Base-by-base conservation (phyloP, 2,113 vertebrate genomes). In the Malurus cyaneus region DNA sequence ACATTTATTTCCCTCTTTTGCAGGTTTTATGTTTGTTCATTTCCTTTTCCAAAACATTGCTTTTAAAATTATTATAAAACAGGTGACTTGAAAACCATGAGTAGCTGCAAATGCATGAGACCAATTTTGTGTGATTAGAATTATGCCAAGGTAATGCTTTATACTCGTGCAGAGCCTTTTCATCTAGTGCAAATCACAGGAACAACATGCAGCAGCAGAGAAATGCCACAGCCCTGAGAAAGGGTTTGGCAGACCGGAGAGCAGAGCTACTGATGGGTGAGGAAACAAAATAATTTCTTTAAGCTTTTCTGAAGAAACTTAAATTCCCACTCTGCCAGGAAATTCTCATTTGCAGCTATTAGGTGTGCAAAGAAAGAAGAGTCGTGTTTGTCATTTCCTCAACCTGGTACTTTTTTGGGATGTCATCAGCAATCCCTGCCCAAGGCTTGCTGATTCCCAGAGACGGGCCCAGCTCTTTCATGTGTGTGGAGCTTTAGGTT, bases 21-120 rank as follows among this genome's bases (percentile, higher is more conserved):
- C 80, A 80, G 91, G 69, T 91, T 96, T 96, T 97, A 96, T 92
- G 84, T 92, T 94, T 92, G 65, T 77, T 96, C 90, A 94, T 97
- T 95, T 95, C 88, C 95, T 94, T 91, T 95, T 80, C 49, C 66
- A 82, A 96, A 96, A 71, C 57, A 86, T 76, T 82, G 65, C 73
- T 77, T 95, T 91, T 12, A 91, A 93, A 93, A 94, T 95, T 95
- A 94, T 91, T 82, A 53, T 70, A 78, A 86, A 95, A 29, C 84
- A 96, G 89, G 92, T 94, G 92, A 94, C 81, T 95, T 88, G 16
- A 67, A 96, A 91, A 79, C 53, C 66, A 52, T 0, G 7, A 95
- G 71, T 85, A 93, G 89, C 74, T 94, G 92, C 71, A 96, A 96
- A 96, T 96, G 93, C 79, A 83, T 90, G 72, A 93, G 92, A 90